These are phyloP conservation scores for Micropterix aruncella DNA, from an alignment of 2,888 invertebrate genomes.

Conservation along the genomic window DNA sequence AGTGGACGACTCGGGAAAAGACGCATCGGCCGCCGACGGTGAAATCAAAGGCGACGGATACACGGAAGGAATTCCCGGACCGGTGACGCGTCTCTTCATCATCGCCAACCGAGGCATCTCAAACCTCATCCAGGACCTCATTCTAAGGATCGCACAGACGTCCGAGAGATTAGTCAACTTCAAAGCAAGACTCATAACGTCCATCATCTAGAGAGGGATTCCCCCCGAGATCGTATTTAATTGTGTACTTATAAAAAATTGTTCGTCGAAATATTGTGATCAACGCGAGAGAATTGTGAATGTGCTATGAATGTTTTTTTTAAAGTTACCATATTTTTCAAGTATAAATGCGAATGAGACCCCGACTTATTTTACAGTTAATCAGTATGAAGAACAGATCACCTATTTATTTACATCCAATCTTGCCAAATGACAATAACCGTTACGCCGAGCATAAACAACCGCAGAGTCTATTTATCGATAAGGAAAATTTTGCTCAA, in stretches of 20 bases:
- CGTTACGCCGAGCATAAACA: too few species aligned
- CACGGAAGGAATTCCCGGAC: constrained; percentile 76
- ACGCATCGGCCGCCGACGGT: constrained; percentile 34
- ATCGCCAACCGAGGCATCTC: constrained; percentile 79
- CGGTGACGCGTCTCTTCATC: constrained; percentile 73
- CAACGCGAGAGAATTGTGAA: not conserved
- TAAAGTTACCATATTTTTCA: not conserved
- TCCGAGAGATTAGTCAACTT: constrained; percentile 87
- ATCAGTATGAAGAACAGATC: too few species aligned
- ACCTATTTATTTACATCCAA: too few species aligned
- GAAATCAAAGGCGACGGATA: constrained; percentile 50
- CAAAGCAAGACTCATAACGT: constrained; percentile 82
- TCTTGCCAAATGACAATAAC: too few species aligned
- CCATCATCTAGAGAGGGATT: constrained; percentile 57
- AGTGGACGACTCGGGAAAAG: constrained; percentile 36
- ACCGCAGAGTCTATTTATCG: too few species aligned
- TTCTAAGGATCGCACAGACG: constrained; percentile 78
- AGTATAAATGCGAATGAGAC: too few species aligned
- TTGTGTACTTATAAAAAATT: not conserved
- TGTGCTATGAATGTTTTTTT: not conserved
- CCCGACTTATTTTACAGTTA: too few species aligned
- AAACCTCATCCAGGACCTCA: constrained; percentile 77
- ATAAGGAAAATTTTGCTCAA: too few species aligned
- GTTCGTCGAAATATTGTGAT: not conserved
- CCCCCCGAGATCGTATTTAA: not conserved